Percentiles rank a stretch among this genome's conserved stretches.
phyloP scores from a whole-genome alignment of 2,113 vertebrate genomes.

The Rana temporaria region DNA sequence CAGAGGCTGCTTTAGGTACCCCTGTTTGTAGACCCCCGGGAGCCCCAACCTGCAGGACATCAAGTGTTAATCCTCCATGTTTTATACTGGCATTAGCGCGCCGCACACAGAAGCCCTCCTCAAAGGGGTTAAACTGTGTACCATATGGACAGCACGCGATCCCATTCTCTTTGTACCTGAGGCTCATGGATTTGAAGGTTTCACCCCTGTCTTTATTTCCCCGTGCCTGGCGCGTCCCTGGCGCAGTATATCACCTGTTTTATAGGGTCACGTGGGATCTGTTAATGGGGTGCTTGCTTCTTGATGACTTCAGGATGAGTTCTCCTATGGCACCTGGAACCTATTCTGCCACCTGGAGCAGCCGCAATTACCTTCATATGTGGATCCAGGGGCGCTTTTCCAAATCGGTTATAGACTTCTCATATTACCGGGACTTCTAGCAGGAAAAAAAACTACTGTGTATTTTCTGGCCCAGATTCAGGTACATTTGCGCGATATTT shows the following conservation, averaged over 20 bases:
- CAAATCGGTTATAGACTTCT: no score
- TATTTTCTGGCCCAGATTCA: no score
- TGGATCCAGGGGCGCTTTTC: background rate
- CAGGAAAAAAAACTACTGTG: no score
- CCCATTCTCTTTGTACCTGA: slow-evolving; percentile 41
- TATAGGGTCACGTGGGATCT: slow-evolving; percentile 52
- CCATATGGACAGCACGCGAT: slow-evolving; percentile 45
- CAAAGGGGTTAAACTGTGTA: slow-evolving; percentile 52
- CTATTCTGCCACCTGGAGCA: slow-evolving; percentile 26
- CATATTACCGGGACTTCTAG: no score
- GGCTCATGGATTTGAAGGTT: slow-evolving; percentile 16
- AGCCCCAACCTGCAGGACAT: slow-evolving; percentile 3
- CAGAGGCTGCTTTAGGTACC: background rate
- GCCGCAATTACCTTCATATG: slow-evolving; percentile 43
- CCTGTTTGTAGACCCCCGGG: slow-evolving; percentile 13
- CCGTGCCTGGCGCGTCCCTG: slow-evolving; percentile 28
- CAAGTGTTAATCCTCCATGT: slow-evolving; percentile 48
- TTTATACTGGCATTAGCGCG: slow-evolving; percentile 55
- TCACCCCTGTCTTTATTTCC: slow-evolving; percentile 33
- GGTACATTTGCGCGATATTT: no score
- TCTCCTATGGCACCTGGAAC: slow-evolving; percentile 52
- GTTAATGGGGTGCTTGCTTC: slow-evolving; percentile 36
- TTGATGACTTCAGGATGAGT: slow-evolving; percentile 45
- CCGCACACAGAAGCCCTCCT: slow-evolving; percentile 34
- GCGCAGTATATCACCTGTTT: slow-evolving; percentile 61